Base-by-base conservation (phyloP, 2,797 vertebrate species). In the Chromis chromis region DNA sequence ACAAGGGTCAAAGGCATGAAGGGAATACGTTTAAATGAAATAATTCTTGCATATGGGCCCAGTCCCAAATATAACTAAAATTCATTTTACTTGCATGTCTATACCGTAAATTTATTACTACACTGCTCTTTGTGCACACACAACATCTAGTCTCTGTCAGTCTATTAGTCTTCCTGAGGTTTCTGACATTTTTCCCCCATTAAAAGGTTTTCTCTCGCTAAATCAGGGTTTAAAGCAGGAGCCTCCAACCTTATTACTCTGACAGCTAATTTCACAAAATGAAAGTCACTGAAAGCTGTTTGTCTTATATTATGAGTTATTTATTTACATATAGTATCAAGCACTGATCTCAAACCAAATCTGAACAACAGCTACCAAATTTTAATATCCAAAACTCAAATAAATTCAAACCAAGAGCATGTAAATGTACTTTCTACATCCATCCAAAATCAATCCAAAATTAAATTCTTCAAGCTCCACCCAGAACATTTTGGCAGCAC, bases 1-100 rank as follows among this genome's bases (percentile, higher is more conserved):
- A 68, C 61, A 44, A 68, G 16, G 39, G 50, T 46, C 10, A 5
- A 28, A 69, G 4, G 8, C 2, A 33, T 27, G 9, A 44, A 27
- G 11, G 52, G 27, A 81, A 59, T 7, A 50, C 1, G 42, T 73
- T 55, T 67, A 67, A 49, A 44, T 48, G 4, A 62, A 81, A 40
- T 9, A 62, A 44, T 57, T 58, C 46, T 49, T 63, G 33, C 11
- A 60, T 74, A 66, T 27, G 22, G 40, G 56, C 21, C 24, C n/a
- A 52, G 22, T 19, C 9, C 22, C 2, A 46, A 27, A 53, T 7
- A 4, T 19, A 25, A 40, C 17, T 39, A 25, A 53, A 27, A 65
- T 13, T 24, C 4, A 55, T 40, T 12, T 25, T 25, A 65, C 16
- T 40, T 31, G 25, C 27, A 13, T 31, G 49, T 52, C 31, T 50